These are phyloP conservation scores for Stomatorhinus ivindoensis DNA, from an alignment of 2,113 vertebrate species.

Conservation along the genomic window DNA sequence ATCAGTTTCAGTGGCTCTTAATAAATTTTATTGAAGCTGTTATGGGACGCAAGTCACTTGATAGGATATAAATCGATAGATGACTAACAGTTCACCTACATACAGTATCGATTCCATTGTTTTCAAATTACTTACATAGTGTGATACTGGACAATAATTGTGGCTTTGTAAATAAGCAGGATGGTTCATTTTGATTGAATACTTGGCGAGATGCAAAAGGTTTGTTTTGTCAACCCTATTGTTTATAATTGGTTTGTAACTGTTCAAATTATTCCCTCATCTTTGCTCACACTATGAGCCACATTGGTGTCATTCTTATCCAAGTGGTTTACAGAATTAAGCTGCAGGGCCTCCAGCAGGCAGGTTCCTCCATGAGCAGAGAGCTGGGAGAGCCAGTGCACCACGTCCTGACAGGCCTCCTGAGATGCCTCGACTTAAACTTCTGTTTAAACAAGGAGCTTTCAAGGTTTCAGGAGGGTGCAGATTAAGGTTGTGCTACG, in stretches of 20 bases:
- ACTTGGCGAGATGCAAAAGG: background rate
- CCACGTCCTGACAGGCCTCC: slow-evolving; percentile 54
- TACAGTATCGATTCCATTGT: background rate
- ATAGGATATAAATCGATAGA: background rate
- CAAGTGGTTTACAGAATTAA: slow-evolving; percentile 10
- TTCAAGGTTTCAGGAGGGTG: background rate
- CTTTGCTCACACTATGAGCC: background rate
- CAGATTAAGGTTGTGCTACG: background rate
- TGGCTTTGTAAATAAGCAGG: background rate
- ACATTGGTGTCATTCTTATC: background rate
- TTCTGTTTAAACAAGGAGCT: background rate
- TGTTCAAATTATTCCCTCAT: background rate
- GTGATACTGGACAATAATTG: background rate
- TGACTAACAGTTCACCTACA: background rate
- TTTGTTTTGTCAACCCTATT: background rate
- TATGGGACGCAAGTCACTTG: background rate
- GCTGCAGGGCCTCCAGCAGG: slow-evolving; percentile 64
- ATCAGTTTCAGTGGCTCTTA: background rate
- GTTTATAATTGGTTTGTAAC: too few species aligned
- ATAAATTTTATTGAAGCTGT: background rate
- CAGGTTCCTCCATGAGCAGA: slow-evolving; percentile 57
- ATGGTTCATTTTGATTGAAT: background rate
- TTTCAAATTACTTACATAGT: background rate
- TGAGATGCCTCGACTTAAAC: slow-evolving; percentile 52
- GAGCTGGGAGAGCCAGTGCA: slow-evolving; percentile 59